Conservation (phyloP, 2,888 invertebrate species). For the Hemistola chrysoprasaria region DNA sequence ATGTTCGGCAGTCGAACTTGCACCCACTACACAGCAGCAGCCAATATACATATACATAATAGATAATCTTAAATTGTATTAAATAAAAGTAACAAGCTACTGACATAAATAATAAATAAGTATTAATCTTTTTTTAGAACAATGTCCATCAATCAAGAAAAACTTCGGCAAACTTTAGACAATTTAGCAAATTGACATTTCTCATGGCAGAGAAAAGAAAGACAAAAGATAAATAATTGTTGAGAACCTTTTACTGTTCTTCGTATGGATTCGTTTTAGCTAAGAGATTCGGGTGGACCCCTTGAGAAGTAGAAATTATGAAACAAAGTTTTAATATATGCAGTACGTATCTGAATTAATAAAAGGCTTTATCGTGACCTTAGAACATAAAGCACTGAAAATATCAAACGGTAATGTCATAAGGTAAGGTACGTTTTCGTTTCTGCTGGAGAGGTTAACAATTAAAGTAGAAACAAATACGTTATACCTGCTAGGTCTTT, state of each 20-base stretch:
- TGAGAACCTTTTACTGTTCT: slow-evolving; percentile 24
- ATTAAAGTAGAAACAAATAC: no score
- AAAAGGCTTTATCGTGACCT: no score
- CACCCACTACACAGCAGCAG: no score
- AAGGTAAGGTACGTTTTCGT: no score
- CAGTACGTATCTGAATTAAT: background rate
- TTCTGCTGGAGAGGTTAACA: no score
- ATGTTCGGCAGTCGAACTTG: no score
- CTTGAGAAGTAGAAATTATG: slow-evolving; percentile 5
- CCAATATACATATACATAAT: no score
- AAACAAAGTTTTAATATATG: slow-evolving; percentile 15
- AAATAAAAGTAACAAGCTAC: no score
- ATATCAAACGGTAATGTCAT: no score
- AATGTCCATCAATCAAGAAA: slow-evolving; percentile 46
- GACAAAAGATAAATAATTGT: slow-evolving; percentile 51
- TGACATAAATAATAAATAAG: slow-evolving; percentile 2
- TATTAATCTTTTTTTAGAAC: slow-evolving; percentile 20
- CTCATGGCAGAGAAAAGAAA: slow-evolving; percentile 44
- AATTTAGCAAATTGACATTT: slow-evolving; percentile 51
- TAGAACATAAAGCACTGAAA: no score
- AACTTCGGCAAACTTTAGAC: slow-evolving; percentile 45
- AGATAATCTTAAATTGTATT: no score
- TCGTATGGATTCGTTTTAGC: slow-evolving; percentile 21
- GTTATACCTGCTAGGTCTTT: no score
- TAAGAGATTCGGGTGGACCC: slow-evolving; percentile 9